Percentiles rank a stretch among this genome's conserved stretches.
Evolutionary conservation across 2,113 vertebrate genomes (phyloP).

Genomic region (Loxodonta africana): DNA sequence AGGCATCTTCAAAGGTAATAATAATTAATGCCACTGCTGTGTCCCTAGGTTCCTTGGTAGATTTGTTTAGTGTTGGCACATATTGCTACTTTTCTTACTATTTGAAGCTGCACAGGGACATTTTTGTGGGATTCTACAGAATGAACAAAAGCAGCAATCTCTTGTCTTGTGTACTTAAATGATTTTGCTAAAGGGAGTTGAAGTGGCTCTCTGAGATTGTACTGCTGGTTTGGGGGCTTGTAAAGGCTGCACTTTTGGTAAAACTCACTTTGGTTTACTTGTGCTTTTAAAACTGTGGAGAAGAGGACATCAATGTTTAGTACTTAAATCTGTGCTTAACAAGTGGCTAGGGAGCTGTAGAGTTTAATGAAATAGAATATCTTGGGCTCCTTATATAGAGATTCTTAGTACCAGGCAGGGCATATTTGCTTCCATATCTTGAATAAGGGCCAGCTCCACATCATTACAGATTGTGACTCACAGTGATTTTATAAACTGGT

Average conservation of each 20-base stretch:
- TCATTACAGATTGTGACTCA: background rate
- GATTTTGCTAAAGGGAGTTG: background rate
- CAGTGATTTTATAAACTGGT: background rate
- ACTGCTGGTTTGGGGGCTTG: background rate
- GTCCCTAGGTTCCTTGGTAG: background rate
- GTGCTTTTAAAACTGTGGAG: conserved; percentile 6
- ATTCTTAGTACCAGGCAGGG: background rate
- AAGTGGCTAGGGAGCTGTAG: background rate
- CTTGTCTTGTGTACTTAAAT: background rate
- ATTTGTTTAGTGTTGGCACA: background rate
- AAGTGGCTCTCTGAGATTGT: background rate
- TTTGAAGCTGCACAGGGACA: background rate
- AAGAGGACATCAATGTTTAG: background rate
- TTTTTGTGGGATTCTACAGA: background rate
- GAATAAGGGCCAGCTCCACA: background rate
- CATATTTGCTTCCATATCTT: background rate
- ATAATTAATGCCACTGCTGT: background rate
- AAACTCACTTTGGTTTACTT: conserved; percentile 26
- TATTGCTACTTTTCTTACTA: background rate
- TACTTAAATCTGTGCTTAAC: background rate
- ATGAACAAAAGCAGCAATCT: background rate
- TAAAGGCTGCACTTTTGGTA: background rate
- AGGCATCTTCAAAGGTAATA: conserved; percentile 94
- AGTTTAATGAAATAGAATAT: background rate
- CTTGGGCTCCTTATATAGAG: background rate